phyloP scores from a whole-genome alignment of 2,113 vertebrate species.

The Podarcis cretensis region DNA sequence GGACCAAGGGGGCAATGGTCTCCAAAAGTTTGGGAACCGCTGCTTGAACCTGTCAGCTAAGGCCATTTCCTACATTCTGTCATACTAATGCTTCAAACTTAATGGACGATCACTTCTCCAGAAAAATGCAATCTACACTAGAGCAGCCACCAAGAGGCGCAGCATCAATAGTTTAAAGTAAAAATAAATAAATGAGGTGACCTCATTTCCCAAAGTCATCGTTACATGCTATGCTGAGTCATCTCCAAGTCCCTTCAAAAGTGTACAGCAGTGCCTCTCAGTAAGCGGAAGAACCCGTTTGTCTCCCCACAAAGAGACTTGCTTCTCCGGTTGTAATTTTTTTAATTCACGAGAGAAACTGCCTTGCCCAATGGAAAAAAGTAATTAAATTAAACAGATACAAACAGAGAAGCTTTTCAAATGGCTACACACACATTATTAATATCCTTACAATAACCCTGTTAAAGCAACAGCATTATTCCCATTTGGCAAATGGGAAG shows the following conservation, averaged over 20 bases:
- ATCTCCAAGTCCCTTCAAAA: neutral
- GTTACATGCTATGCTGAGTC: neutral
- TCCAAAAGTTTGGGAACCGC: no score
- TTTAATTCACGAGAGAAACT: neutral
- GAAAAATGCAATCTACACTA: no score
- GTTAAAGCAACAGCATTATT: neutral
- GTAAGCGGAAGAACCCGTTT: neutral
- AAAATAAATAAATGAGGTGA: no score
- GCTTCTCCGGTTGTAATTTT: neutral
- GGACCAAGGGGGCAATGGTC: no score
- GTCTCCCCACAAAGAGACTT: no score
- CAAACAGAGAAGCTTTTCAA: neutral
- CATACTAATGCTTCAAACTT: neutral
- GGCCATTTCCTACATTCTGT: no score
- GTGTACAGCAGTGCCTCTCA: neutral
- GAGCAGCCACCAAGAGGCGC: no score
- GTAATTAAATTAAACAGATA: neutral
- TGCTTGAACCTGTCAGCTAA: no score
- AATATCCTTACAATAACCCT: neutral
- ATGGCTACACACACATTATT: neutral
- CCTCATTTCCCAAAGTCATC: neutral
- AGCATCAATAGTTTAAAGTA: no score
- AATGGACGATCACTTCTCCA: no score
- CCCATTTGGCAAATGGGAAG: neutral
- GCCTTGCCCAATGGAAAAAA: neutral